phyloP scores from a whole-genome alignment of 2,113 vertebrate genomes.

The Salvelinus fontinalis region DNA sequence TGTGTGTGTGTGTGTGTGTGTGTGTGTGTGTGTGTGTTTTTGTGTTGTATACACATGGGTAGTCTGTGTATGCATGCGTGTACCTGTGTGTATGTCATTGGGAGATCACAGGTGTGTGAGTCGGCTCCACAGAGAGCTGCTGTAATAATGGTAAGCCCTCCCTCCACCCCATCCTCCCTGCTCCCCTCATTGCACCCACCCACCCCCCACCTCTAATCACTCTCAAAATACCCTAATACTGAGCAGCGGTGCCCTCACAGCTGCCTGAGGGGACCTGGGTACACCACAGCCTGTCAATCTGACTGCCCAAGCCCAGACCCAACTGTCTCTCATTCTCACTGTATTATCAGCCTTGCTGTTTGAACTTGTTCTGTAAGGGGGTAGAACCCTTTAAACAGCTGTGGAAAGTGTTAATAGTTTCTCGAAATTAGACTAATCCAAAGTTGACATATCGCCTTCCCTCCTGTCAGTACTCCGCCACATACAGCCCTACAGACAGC shows the following conservation, averaged over 20 bases:
- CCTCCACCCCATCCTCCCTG: constrained; percentile 20
- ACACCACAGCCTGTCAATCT: constrained; percentile 73
- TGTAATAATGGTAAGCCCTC: constrained; percentile 75
- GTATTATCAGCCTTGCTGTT: not conserved
- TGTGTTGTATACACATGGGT: not conserved
- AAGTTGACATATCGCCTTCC: no score
- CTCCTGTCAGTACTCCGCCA: no score
- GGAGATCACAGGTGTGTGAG: constrained; percentile 78
- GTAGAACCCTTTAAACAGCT: no score
- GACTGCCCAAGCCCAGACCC: constrained; percentile 5
- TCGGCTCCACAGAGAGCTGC: constrained; percentile 41
- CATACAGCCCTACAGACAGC: no score
- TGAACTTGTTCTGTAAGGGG: no score
- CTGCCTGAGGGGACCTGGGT: constrained; percentile 67
- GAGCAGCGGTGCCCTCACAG: constrained; percentile 74
- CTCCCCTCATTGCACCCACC: not conserved
- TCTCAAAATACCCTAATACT: constrained; percentile 77
- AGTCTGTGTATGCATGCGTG: constrained; percentile 31
- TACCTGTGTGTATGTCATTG: constrained; percentile 46
- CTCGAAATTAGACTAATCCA: no score
- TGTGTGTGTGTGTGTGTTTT: not conserved
- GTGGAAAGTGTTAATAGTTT: no score
- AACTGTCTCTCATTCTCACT: constrained; percentile 13
- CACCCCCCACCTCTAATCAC: constrained; percentile 69
- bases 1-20: no score